phyloP scores from a whole-genome alignment of 1,140 invertebrate genomes.

The Rhynchophorus ferrugineus region DNA sequence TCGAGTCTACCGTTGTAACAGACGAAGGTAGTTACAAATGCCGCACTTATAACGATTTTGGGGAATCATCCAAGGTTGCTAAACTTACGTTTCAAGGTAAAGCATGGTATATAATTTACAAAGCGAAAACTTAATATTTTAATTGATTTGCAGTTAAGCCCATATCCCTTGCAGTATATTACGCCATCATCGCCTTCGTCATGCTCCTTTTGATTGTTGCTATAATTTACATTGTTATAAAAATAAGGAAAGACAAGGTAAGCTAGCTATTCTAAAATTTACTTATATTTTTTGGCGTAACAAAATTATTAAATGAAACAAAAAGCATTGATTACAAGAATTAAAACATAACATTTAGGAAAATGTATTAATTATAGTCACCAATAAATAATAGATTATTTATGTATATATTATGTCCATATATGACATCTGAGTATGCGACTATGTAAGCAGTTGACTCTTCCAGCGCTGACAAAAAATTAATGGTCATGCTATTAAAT shows the following conservation, averaged over 20 bases:
- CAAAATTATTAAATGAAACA: too few species aligned
- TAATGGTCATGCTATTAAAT: background rate
- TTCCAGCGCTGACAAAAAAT: too few species aligned
- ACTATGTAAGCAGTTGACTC: too few species aligned
- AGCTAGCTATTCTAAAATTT: conserved; percentile 15
- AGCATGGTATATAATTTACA: conserved; percentile 33
- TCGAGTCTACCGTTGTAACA: conserved; percentile 34
- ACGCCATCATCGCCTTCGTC: conserved; percentile 44
- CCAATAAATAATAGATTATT: background rate
- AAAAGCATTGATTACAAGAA: too few species aligned
- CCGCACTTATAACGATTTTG: conserved; percentile 38
- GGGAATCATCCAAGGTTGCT: conserved; percentile 30
- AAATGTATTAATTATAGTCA: background rate
- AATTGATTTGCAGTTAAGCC: conserved; percentile 16
- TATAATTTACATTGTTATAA: conserved; percentile 48
- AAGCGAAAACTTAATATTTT: background rate
- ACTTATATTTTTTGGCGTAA: too few species aligned
- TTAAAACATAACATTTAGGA: too few species aligned
- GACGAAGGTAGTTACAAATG: conserved; percentile 43
- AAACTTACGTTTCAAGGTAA: conserved; percentile 38
- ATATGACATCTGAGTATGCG: too few species aligned
- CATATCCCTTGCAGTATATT: conserved; percentile 6
- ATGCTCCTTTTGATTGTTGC: conserved; percentile 41
- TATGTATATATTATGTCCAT: too few species aligned
- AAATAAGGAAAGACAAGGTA: conserved; percentile 52